Base-by-base conservation (phyloP, 2,888 invertebrate species). In the Salticus scenicus region DNA sequence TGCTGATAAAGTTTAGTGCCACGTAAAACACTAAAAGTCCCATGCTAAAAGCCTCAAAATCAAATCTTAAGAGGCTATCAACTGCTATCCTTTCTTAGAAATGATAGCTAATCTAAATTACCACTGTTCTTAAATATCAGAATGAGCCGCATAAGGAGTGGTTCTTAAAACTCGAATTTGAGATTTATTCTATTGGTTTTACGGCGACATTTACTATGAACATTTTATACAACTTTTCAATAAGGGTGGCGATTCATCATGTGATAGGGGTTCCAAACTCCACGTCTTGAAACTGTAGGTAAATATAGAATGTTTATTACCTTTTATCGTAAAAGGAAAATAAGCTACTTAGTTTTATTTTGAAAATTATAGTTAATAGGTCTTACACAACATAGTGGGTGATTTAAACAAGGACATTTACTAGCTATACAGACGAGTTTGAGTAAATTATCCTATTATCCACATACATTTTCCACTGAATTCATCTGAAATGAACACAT, bases 1-100 rank as follows among this genome's bases (percentile, higher is more conserved):
- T 28, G 37, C 67, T 69, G 83, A 84, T 84, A 84, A 84, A 57
- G 24, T 81, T 81, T 81, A 81, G 70, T 74, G 67, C 80, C 71
- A 57, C 67, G 80, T 70, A 70, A 70, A 70, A 70, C 20, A 27
- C 42, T 42, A 8, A 73, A 57, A 63, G 74, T 37, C 20, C 57
- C n/a, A 31, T n/a, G 67, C 12, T n/a, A 20, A 41, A 64, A n/a
- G 41, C 27, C 51, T 17, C n/a, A 4, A 37, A 64, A 33, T 41
- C 33, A 64, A 64, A 64, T 57, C 37, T 33, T 64, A 41, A 28
- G 67, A 51, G 69, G 20, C 67, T 73, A 77, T 84, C 83, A 84
- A 77, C 69, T 57, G 66, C 81, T 69, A 64, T 82, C 70, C 71
- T 70, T 24, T 64, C 41, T 31, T 8, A 67, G 64, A 76, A 67